These are phyloP conservation scores for Pristionchus arcanus DNA, from an alignment of 2,888 invertebrate genomes.

Conservation along the genomic window DNA sequence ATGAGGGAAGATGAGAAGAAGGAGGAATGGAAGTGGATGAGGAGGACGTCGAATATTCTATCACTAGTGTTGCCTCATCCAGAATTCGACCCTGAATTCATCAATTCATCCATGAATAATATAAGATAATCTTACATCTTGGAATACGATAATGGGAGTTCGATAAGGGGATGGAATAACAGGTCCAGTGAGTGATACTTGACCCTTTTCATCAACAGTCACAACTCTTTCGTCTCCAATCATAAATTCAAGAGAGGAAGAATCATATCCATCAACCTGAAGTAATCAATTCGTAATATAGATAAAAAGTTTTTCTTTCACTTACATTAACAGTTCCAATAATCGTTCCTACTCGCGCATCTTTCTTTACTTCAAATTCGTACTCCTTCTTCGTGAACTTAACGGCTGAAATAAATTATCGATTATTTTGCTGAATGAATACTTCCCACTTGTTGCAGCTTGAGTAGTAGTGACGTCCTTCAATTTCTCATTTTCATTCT, in stretches of 20 bases:
- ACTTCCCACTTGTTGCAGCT: neutral
- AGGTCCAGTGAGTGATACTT: constrained; percentile 48
- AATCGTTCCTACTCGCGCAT: constrained; percentile 20
- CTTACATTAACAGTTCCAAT: constrained; percentile 27
- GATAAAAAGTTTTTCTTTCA: neutral
- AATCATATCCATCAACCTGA: constrained; percentile 18
- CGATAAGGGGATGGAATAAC: constrained; percentile 29
- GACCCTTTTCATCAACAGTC: constrained; percentile 27
- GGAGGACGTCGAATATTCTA: neutral
- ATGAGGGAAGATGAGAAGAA: neutral
- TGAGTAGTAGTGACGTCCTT: constrained; percentile 2
- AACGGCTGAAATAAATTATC: neutral
- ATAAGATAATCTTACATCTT: neutral
- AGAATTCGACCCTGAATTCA: constrained; percentile 45
- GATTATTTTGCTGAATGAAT: neutral
- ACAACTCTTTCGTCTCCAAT: constrained; percentile 47
- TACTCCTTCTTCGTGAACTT: neutral
- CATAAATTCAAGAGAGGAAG: constrained; percentile 3
- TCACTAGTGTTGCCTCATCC: neutral
- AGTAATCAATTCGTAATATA: neutral
- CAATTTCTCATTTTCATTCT: neutral
- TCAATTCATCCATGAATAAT: neutral
- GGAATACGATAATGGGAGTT: constrained; percentile 36
- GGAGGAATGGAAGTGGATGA: neutral
- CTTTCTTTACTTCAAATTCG: neutral